These are phyloP conservation scores for Rhodeus uyekii DNA, from an alignment of 2,797 vertebrate genomes.

Conservation along the genomic window DNA sequence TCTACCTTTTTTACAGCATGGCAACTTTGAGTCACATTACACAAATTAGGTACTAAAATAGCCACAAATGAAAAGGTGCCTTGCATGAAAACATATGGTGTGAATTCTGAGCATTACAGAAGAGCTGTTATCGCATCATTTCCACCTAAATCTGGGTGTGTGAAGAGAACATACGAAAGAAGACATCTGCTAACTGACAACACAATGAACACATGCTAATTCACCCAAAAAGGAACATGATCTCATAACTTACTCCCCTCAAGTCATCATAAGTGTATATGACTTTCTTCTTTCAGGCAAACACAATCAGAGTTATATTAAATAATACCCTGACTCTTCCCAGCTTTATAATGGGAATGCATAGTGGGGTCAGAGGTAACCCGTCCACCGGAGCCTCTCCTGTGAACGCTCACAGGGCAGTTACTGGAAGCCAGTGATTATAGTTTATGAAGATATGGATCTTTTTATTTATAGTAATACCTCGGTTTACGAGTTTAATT, in stretches of 20 bases:
- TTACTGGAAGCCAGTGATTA: not conserved
- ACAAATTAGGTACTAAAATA: slow-evolving; percentile 36
- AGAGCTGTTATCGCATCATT: slow-evolving; percentile 48
- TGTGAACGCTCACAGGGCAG: too few relatives aligned
- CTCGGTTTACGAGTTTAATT: too few relatives aligned
- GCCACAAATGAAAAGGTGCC: slow-evolving; percentile 41
- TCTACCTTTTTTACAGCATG: not conserved
- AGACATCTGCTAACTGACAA: slow-evolving; percentile 58
- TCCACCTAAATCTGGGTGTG: slow-evolving; percentile 55
- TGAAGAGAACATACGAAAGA: slow-evolving; percentile 49
- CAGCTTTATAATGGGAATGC: not conserved
- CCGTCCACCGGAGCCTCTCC: too few relatives aligned
- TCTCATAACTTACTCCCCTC: too few relatives aligned
- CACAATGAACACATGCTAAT: slow-evolving; percentile 44
- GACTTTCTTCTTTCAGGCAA: not conserved
- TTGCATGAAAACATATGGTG: slow-evolving; percentile 58
- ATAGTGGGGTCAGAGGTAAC: not conserved
- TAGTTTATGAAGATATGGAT: not conserved
- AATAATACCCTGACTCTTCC: not conserved
- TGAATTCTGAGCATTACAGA: slow-evolving; percentile 44
- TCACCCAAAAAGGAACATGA: not conserved
- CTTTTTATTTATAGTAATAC: too few relatives aligned
- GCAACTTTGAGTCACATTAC: slow-evolving; percentile 15
- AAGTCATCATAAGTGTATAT: not conserved
- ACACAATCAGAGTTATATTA: not conserved